A percentile compares a stretch with the other conserved stretches of the same genome.
Evolutionary conservation across 2,113 vertebrate species (phyloP).

Genomic region (Brienomyrus brachyistius): DNA sequence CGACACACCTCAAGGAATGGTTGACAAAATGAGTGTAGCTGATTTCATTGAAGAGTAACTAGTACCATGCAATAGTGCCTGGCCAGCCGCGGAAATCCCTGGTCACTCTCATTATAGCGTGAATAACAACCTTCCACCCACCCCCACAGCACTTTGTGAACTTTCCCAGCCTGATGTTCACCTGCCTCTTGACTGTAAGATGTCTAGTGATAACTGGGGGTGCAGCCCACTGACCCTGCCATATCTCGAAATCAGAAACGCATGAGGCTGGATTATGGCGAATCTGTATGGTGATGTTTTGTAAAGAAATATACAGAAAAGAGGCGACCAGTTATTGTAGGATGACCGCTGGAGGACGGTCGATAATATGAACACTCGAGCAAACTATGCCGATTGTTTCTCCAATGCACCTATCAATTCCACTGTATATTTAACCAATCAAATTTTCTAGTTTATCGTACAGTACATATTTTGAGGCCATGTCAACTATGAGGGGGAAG

Average conservation of each 20-base stretch:
- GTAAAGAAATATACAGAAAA: not conserved
- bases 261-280: not conserved
- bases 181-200: not conserved
- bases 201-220: not conserved
- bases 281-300: not conserved
- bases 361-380: not conserved
- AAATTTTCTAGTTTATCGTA: not conserved
- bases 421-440: not conserved
- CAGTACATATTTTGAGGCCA: not conserved
- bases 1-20: not conserved
- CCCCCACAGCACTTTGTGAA: not conserved
- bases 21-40: not conserved
- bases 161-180: not conserved
- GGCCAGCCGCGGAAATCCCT: not conserved
- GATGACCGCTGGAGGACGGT: not conserved
- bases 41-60: not conserved
- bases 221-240: not conserved
- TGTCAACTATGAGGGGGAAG: not conserved
- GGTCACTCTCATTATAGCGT: not conserved
- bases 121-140: not conserved
- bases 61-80: not conserved
- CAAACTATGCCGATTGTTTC: not conserved
- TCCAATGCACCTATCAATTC: constrained; percentile 4
- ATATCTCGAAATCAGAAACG: not conserved
- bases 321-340: not conserved